Base-by-base conservation (phyloP, 1,140 invertebrate genomes). In the Calycopis cecrops region DNA sequence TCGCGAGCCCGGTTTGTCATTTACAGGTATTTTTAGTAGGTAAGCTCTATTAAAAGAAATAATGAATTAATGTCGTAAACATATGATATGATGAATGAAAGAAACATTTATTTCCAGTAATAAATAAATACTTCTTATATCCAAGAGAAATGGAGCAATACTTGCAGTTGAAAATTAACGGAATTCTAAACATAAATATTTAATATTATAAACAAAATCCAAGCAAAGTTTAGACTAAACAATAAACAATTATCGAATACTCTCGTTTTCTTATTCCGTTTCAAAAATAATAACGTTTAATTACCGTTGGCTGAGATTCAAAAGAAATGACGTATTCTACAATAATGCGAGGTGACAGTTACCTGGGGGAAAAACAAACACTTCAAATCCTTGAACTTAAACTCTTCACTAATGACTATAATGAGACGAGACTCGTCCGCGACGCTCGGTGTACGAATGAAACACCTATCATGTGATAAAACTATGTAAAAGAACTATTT, bases 361-460 rank as follows among this genome's bases (percentile, higher is more conserved):
- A 81, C 78, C 76, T 73, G 62, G 57, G 21, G 60, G 58, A 72
- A 72, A 74, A 62, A 74, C 16, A 44, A 50, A 64, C 59, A 62
- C 50, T 53, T 38, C 38, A 56, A 28, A 59, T 60, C 79, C 79
- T 82, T 85, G 77, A 85, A 85, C 79, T 82, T 81, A 69, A 72
- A 75, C 72, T 69, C 52, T 59, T 55, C 60, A 67, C 67, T 70
- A 71, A 70, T 67, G 60, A 65, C 58, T 66, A 62, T 65, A 66
- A 68, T 62, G 63, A 68, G 49, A 53, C 67, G 67, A 70, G 73
- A 73, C 64, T 49, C 60, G 56, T 47, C 60, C 56, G 48, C 79
- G 72, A 59, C 73, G 71, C 65, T 74, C 66, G 71, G 65, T 53
- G 57, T 57, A 47, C 74, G 75, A 85, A 78, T 85, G 81, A 83